A percentile compares a stretch with the other conserved stretches of the same genome.
phyloP scores from a whole-genome alignment of 2,797 vertebrate genomes.

The Todus mexicanus region DNA sequence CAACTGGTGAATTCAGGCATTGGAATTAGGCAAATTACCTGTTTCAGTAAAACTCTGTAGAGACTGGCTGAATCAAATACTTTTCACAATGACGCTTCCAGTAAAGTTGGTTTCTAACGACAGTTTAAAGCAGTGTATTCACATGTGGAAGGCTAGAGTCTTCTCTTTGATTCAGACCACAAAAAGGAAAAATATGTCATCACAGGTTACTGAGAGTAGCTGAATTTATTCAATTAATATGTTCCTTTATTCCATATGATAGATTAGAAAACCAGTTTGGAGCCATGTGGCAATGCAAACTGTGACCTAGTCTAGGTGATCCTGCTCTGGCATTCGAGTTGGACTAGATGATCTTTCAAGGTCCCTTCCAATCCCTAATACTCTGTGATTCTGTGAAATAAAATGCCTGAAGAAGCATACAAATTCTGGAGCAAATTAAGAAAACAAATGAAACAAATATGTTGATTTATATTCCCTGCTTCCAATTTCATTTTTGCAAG shows the following conservation, averaged over 20 bases:
- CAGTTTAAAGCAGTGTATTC: background rate
- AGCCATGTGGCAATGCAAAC: background rate
- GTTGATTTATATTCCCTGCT: background rate
- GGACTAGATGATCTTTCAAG: too few species aligned
- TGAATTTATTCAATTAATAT: conserved; percentile 1
- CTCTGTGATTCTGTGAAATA: too few species aligned
- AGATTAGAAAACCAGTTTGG: background rate
- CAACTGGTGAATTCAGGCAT: background rate
- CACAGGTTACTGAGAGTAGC: background rate
- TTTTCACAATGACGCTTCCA: background rate
- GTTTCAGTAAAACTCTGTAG: background rate
- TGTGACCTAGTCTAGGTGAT: too few species aligned
- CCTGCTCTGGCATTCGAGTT: too few species aligned
- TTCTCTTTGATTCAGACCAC: background rate
- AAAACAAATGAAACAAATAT: background rate
- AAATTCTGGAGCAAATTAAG: background rate
- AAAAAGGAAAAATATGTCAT: background rate
- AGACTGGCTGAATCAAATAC: background rate
- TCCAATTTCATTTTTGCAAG: background rate
- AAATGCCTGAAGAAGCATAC: background rate
- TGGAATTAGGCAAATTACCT: background rate
- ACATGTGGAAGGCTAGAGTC: background rate
- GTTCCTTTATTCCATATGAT: background rate
- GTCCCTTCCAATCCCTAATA: too few species aligned
- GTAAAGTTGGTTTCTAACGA: background rate